Evolutionary conservation across 2,888 invertebrate genomes (phyloP).

Genomic region (Trypoxylon attenuatum): DNA sequence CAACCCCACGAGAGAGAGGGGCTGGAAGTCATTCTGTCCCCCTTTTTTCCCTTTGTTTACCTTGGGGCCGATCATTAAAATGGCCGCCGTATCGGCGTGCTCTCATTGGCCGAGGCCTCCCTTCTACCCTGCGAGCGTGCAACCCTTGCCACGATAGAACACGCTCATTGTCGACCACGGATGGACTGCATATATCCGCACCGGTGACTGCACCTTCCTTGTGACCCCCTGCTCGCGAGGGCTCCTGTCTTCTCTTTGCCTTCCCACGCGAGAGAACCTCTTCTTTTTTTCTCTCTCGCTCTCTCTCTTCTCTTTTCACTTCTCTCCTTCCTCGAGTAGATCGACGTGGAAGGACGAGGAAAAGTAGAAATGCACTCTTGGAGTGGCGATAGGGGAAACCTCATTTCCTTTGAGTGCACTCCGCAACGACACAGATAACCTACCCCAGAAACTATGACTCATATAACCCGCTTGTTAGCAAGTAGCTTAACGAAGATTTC

Average conservation of each 20-base stretch:
- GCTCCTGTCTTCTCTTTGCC: constrained; percentile 6
- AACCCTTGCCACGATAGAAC: constrained; percentile 51
- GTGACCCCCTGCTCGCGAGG: constrained; percentile 18
- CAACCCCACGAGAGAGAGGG: constrained; percentile 50
- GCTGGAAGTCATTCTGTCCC: constrained; percentile 70
- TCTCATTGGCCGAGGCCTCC: constrained; percentile 70
- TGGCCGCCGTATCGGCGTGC: constrained; percentile 71
- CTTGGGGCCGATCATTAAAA: constrained; percentile 74
- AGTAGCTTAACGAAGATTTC: not conserved
- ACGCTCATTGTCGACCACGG: constrained; percentile 54
- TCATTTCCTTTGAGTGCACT: not conserved
- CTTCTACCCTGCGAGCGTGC: constrained; percentile 39
- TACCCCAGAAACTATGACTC: not conserved
- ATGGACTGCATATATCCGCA: constrained; percentile 28
- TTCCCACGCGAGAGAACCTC: constrained; percentile 28
- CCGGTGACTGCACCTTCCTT: constrained; percentile 23
- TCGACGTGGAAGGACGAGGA: constrained; percentile 5
- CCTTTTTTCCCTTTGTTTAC: constrained; percentile 70
- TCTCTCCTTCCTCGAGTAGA: constrained; percentile 31
- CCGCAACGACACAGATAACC: not conserved
- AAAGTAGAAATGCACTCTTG: not conserved
- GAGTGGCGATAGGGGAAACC: not conserved
- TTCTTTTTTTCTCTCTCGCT: too few relatives aligned
- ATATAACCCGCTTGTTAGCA: not conserved
- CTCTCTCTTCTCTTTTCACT: constrained; percentile 17